phyloP scores from a whole-genome alignment of 2,888 invertebrate genomes.

The Gandaritis pyraliata region DNA sequence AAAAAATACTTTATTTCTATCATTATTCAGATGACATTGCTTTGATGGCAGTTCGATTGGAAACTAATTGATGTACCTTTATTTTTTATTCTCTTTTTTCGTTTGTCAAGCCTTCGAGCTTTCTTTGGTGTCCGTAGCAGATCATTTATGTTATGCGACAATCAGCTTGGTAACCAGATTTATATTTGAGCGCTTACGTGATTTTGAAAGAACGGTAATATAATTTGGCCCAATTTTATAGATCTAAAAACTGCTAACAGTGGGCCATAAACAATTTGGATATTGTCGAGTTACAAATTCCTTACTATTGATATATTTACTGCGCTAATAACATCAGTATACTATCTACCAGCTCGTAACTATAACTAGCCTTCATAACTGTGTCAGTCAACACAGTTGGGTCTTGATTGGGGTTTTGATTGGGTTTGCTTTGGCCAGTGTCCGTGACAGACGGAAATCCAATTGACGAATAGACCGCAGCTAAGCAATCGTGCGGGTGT shows the following conservation, averaged over 20 bases:
- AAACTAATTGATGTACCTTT: slow-evolving; percentile 5
- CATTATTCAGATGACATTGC: slow-evolving; percentile 3
- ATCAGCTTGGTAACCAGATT: too few species aligned
- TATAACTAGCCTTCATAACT: neutral
- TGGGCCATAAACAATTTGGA: too few species aligned
- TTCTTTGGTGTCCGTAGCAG: neutral
- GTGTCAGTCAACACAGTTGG: neutral
- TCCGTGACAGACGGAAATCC: slow-evolving; percentile 3
- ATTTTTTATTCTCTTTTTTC: neutral
- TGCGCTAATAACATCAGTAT: too few species aligned
- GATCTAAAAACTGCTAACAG: too few species aligned
- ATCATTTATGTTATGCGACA: neutral
- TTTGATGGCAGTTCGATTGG: slow-evolving; percentile 2
- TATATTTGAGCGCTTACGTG: too few species aligned
- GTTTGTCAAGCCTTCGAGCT: neutral
- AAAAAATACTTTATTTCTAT: slow-evolving; percentile 13
- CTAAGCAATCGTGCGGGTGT: neutral
- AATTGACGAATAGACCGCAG: slow-evolving; percentile 9
- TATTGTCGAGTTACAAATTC: too few species aligned
- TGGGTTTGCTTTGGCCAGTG: slow-evolving; percentile 6
- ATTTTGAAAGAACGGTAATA: too few species aligned
- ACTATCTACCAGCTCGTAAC: neutral
- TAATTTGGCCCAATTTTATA: neutral
- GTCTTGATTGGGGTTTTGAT: slow-evolving; percentile 1
- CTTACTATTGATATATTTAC: too few species aligned